phyloP scores from a whole-genome alignment of 2,888 invertebrate species.

The Callimorpha dominula region DNA sequence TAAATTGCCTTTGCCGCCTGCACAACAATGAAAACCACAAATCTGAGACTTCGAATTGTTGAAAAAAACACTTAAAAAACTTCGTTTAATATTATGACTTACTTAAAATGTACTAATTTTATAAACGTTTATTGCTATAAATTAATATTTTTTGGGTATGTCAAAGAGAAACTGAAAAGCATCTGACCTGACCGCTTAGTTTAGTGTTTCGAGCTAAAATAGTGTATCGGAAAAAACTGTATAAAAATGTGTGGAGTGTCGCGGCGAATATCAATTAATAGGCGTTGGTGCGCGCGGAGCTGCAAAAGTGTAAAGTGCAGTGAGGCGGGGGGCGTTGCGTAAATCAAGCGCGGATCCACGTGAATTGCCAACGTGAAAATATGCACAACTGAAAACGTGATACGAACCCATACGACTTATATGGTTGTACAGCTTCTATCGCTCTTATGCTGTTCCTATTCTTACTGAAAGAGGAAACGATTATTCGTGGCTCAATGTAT shows the following conservation, averaged over 20 bases:
- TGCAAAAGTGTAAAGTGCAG: conserved; percentile 86
- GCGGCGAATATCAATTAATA: conserved; percentile 82
- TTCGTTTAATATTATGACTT: conserved; percentile 33
- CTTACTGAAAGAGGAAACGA: not conserved
- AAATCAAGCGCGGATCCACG: conserved; percentile 78
- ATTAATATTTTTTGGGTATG: conserved; percentile 24
- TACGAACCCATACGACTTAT: conserved; percentile 5
- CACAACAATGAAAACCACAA: conserved; percentile 47
- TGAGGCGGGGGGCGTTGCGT: conserved; percentile 80
- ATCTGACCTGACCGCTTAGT: conserved; percentile 14
- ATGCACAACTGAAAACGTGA: conserved; percentile 49
- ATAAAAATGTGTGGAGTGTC: conserved; percentile 66
- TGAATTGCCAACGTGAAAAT: conserved; percentile 77
- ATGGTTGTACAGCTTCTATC: not conserved
- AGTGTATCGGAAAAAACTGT: conserved; percentile 41
- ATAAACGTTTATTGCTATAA: conserved; percentile 25
- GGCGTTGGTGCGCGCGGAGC: conserved; percentile 78
- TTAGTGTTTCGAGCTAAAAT: conserved; percentile 36
- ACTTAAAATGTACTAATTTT: conserved; percentile 39
- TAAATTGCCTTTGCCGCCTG: conserved; percentile 76
- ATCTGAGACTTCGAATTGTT: conserved; percentile 31
- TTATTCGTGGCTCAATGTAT: not conserved
- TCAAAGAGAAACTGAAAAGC: conserved; percentile 34
- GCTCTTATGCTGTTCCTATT: not conserved
- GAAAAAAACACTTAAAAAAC: conserved; percentile 31